Percentiles rank a stretch among this genome's conserved stretches.
phyloP scores from a whole-genome alignment of 2,888 invertebrate species.

The Galerucella calmariensis region DNA sequence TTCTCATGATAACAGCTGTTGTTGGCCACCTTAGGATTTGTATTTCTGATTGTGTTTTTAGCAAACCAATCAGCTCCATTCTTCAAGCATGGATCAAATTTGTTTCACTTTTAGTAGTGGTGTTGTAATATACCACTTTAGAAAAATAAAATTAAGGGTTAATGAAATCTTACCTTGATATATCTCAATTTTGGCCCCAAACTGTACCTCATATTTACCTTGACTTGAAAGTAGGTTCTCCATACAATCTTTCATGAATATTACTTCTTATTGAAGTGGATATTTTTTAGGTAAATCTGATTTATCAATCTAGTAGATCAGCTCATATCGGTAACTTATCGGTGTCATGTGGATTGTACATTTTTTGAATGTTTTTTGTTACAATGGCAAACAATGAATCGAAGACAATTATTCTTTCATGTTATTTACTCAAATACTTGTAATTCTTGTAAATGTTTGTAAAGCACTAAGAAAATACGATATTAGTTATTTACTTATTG shows the following conservation, averaged over 20 bases:
- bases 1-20: neutral
- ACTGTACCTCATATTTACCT: slow-evolving; percentile 7
- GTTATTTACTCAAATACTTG: slow-evolving; percentile 37
- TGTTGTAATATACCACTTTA: neutral
- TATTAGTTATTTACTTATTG: slow-evolving; percentile 19
- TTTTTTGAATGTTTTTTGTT: slow-evolving; percentile 22
- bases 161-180: slow-evolving; percentile 15
- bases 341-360: slow-evolving; percentile 28
- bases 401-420: slow-evolving; percentile 26
- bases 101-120: neutral
- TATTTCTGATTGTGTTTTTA: neutral
- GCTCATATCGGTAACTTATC: slow-evolving; percentile 27
- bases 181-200: neutral
- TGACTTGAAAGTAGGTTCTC: slow-evolving; percentile 21
- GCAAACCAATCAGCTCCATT: neutral
- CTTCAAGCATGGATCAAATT: neutral
- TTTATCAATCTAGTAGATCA: slow-evolving; percentile 30
- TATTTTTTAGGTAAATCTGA: slow-evolving; percentile 19
- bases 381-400: slow-evolving; percentile 21
- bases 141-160: neutral
- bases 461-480: slow-evolving; percentile 20
- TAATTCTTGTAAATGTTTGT: slow-evolving; percentile 32
- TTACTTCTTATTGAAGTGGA: slow-evolving; percentile 25
- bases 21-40: neutral
- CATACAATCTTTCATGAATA: slow-evolving; percentile 18